Percentiles rank a stretch among this genome's conserved stretches.
These are phyloP conservation scores for Dasyornis broadbenti DNA, from an alignment of 2,113 vertebrate species.

Conservation along the genomic window DNA sequence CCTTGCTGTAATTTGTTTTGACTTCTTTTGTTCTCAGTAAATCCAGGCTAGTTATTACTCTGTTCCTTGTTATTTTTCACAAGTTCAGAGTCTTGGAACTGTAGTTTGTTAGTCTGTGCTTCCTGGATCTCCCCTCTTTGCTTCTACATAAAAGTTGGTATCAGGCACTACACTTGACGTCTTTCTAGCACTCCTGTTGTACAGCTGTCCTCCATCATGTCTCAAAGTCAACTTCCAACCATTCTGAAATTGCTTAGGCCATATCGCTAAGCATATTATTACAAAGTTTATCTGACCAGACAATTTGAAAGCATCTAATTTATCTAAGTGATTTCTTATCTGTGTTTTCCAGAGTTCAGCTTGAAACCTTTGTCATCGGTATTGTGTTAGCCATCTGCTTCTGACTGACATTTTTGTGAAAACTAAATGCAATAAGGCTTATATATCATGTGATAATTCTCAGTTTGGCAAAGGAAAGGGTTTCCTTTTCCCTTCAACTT, in stretches of 20 bases:
- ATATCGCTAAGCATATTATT: neutral
- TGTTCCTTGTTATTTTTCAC: neutral
- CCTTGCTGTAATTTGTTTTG: neutral
- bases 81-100: neutral
- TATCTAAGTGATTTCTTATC: neutral
- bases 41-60: neutral
- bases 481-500: neutral
- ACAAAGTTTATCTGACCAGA: neutral
- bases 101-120: accelerated
- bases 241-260: neutral
- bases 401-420: neutral
- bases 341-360: neutral
- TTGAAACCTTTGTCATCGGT: neutral
- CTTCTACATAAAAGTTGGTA: neutral
- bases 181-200: neutral
- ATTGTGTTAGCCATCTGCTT: neutral
- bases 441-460: neutral
- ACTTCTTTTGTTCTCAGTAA: neutral
- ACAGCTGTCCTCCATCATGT: neutral
- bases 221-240: neutral
- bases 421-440: neutral
- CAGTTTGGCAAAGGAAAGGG: neutral
- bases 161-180: accelerated
- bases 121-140: neutral
- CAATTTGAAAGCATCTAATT: neutral